A percentile compares a stretch with the other conserved stretches of the same genome.
phyloP scores from a whole-genome alignment of 1,140 invertebrate genomes.

The Pogonomyrmex barbatus region DNA sequence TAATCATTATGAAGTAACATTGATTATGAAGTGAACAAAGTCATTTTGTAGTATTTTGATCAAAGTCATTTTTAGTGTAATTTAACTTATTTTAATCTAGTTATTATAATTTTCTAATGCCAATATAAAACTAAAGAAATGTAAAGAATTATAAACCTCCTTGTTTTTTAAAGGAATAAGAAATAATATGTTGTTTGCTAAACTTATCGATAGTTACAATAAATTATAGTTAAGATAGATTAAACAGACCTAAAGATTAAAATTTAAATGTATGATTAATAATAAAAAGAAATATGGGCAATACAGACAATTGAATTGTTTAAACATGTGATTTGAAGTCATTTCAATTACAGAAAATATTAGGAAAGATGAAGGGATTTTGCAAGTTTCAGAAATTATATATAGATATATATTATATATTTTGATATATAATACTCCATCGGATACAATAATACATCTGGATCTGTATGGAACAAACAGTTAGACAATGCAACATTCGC shows the following conservation, averaged over 20 bases:
- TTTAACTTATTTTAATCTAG: neutral
- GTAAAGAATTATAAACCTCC: neutral
- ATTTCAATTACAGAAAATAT: neutral
- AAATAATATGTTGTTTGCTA: neutral
- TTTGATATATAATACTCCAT: slow-evolving; percentile 80
- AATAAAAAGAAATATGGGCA: too few species aligned
- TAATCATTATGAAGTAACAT: too few species aligned
- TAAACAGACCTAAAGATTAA: neutral
- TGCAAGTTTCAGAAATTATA: slow-evolving; percentile 58
- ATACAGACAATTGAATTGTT: too few species aligned
- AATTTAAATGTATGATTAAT: neutral
- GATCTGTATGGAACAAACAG: slow-evolving; percentile 83
- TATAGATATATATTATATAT: slow-evolving; percentile 75
- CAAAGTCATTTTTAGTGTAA: neutral
- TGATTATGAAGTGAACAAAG: too few species aligned
- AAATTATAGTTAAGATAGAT: neutral
- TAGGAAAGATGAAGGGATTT: slow-evolving; percentile 10
- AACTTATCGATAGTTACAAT: neutral
- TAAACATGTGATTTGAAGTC: neutral
- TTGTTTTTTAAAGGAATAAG: neutral
- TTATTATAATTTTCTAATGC: neutral
- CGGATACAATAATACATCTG: slow-evolving; percentile 83
- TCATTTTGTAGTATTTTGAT: neutral
- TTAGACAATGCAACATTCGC: slow-evolving; percentile 82
- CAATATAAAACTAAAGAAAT: neutral